These are phyloP conservation scores for Himantopus leucocephalus DNA, from an alignment of 2,113 vertebrate species.

Conservation along the genomic window DNA sequence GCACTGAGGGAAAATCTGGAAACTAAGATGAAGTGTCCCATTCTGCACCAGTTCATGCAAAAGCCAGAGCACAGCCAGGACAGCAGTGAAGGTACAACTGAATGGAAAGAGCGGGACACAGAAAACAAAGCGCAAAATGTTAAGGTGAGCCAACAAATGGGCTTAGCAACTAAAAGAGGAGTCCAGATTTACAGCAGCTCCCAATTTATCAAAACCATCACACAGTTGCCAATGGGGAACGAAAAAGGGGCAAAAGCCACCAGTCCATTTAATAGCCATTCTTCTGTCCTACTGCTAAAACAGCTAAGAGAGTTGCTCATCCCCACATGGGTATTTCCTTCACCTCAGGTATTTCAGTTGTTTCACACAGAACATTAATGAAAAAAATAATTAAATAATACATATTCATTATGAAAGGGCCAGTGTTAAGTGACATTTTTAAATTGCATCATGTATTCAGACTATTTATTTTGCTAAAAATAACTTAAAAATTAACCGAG, in stretches of 20 bases:
- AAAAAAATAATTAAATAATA: conserved; percentile 1
- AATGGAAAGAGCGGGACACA: not conserved
- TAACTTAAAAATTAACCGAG: not conserved
- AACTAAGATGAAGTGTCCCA: not conserved
- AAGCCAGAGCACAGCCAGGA: not conserved
- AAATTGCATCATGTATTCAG: not conserved
- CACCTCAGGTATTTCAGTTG: not conserved
- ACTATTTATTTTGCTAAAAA: conserved; percentile 24
- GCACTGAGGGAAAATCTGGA: not conserved
- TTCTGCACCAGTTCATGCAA: not conserved
- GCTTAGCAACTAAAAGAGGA: not conserved
- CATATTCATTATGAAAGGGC: not conserved
- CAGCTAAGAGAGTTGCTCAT: not conserved
- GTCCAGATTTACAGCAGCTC: not conserved
- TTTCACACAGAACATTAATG: not conserved
- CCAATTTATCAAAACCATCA: not conserved
- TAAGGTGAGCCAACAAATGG: not conserved
- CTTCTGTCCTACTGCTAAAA: not conserved
- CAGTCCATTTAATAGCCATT: not conserved
- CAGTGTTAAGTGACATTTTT: not conserved
- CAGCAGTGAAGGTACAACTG: not conserved
- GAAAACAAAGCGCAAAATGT: not conserved
- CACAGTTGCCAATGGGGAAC: not conserved
- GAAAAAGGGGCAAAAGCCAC: not conserved
- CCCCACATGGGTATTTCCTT: not conserved